phyloP scores from a whole-genome alignment of 2,113 vertebrate species.

The Hipposideros armiger region DNA sequence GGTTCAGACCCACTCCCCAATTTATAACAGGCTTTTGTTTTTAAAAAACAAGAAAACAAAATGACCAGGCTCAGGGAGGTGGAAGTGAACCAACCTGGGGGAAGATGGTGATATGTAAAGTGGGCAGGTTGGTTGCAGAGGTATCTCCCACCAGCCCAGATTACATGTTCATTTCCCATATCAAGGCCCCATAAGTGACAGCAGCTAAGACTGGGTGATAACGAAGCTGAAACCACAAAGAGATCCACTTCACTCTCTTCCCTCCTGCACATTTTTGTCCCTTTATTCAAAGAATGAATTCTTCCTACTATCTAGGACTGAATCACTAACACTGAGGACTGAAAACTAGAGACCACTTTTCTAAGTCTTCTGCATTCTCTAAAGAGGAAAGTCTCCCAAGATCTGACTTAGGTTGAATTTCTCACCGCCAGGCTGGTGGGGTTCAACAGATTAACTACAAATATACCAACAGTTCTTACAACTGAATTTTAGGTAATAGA shows the following conservation, averaged over 20 bases:
- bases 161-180: background rate
- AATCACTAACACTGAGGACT: background rate
- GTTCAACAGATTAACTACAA: background rate
- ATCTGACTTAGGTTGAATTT: background rate
- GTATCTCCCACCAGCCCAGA: too few relatives aligned
- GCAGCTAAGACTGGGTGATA: background rate
- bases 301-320: background rate
- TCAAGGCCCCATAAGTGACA: background rate
- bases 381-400: background rate
- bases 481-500: background rate
- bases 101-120: too few relatives aligned
- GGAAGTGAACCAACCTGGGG: background rate
- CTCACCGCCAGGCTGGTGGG: background rate
- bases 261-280: background rate
- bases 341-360: background rate
- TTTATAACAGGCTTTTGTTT: conserved; percentile 53
- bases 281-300: background rate
- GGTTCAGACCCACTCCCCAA: background rate
- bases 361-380: background rate
- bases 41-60: conserved; percentile 61
- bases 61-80: background rate
- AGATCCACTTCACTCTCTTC: too few relatives aligned
- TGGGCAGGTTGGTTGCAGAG: rapidly evolving
- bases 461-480: background rate
- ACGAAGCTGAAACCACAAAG: background rate